phyloP scores from a whole-genome alignment of 2,888 invertebrate species.

The Diarsia dahlii region DNA sequence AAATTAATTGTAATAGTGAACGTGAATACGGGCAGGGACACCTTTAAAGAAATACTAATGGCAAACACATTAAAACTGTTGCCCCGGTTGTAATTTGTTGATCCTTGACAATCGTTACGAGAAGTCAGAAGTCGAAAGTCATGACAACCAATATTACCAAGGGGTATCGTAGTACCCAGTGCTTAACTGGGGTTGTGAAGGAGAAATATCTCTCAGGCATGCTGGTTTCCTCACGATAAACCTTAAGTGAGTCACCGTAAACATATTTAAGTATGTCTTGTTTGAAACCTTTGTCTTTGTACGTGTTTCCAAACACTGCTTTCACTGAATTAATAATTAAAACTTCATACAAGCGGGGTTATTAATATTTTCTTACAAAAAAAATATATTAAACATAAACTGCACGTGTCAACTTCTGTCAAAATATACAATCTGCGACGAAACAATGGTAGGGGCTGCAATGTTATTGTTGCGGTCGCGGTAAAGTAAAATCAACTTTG shows the following conservation, averaged over 20 bases:
- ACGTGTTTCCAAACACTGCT: slow-evolving; percentile 58
- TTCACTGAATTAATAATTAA: slow-evolving; percentile 58
- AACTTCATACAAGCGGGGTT: slow-evolving; percentile 41
- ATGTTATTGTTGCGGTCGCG: slow-evolving; percentile 10
- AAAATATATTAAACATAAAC: slow-evolving; percentile 26
- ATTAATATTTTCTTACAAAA: slow-evolving; percentile 61
- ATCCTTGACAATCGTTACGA: no score
- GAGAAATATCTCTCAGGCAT: no score
- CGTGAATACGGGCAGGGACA: no score
- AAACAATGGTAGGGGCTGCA: slow-evolving; percentile 62
- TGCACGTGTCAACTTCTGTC: slow-evolving; percentile 67
- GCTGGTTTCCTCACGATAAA: neutral
- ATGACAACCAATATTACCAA: neutral
- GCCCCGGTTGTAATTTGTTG: no score
- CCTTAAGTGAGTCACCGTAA: slow-evolving; percentile 18
- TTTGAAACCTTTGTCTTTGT: slow-evolving; percentile 54
- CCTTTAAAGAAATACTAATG: no score
- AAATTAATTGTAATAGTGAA: neutral
- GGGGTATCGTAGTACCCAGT: neutral
- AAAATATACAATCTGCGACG: slow-evolving; percentile 64
- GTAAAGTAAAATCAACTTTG: slow-evolving; percentile 41
- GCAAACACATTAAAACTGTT: no score
- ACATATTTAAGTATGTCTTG: slow-evolving; percentile 31
- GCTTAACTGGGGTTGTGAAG: no score
- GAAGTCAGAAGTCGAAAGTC: no score